phyloP scores from a whole-genome alignment of 2,113 vertebrate genomes.

The Crotalus viridis region DNA sequence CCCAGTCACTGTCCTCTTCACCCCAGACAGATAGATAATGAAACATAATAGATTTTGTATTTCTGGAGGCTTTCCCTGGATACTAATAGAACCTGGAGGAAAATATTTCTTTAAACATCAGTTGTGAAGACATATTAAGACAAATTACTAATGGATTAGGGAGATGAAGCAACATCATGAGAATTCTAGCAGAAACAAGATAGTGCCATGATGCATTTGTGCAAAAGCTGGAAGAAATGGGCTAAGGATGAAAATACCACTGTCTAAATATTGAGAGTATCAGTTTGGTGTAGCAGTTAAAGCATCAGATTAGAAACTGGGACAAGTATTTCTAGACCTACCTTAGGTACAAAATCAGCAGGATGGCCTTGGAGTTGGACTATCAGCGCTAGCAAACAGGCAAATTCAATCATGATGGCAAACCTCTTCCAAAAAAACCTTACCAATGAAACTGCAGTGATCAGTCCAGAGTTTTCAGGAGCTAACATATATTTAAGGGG shows the following conservation, averaged over 20 bases:
- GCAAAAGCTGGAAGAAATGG: not conserved
- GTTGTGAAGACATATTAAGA: not conserved
- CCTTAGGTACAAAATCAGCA: not conserved
- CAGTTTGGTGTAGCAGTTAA: not conserved
- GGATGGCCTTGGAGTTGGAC: not conserved
- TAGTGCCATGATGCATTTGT: not conserved
- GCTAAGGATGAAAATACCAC: not conserved
- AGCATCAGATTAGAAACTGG: not conserved
- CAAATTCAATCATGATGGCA: not conserved
- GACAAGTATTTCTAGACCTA: not conserved
- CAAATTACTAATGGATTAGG: not conserved
- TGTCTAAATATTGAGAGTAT: not conserved
- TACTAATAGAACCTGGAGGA: not conserved
- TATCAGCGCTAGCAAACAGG: not conserved
- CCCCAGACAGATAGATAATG: not conserved
- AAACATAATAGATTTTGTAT: not conserved
- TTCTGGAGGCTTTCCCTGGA: not conserved
- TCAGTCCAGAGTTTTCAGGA: not conserved
- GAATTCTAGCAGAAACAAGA: not conserved
- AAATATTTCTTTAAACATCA: not conserved
- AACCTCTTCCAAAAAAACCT: not conserved
- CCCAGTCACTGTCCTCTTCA: not conserved
- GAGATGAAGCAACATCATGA: not conserved
- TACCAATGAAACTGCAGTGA: not conserved
- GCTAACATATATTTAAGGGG: not conserved